Base-by-base conservation (phyloP, 2,113 vertebrate species). In the Burhinus oedicnemus region DNA sequence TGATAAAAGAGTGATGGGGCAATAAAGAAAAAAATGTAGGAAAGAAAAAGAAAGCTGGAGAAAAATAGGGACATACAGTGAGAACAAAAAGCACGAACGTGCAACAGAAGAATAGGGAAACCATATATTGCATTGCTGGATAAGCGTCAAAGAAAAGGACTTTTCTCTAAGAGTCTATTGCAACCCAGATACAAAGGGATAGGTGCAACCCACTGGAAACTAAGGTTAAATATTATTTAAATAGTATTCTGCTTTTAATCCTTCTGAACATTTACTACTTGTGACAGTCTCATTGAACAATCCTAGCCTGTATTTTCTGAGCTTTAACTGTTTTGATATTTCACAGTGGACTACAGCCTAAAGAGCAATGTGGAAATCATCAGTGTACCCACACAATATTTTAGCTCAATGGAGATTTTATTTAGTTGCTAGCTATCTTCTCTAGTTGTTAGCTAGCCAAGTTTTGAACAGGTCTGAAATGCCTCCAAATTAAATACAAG, bases 111-210 rank as follows among this genome's bases (percentile, higher is more conserved):
- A 79, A 64, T 19, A 4, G 26, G 11, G 15, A 69, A 94, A 45
- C 9, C 20, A 9, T 22, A 3, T 36, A 42, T 34, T 54, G 6
- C 21, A 30, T 86, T 68, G 32, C 29, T 77, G 21, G 64, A 80
- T 60, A 70, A 74, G 40, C 0, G 0, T 62, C 21, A 34, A 82
- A 51, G n/a, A 45, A 60, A 25, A 8, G 3, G 1, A 20, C 22
- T 55, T 75, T 71, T 66, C 38, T 68, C 6, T 60, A 60, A 83
- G 27, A 78, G 40, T 64, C n/a, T 79, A 0, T 72, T 76, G 29
- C 9, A 58, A 32, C 54, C n/a, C 6, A 74, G 58, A 34, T n/a
- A 51, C 6, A 68, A 88, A 78, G 11, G 27, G 22, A 58, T 45
- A 82, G 20, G 25, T 82, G 22, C 26, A 87, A 79, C 55, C 45